Evolutionary conservation across 2,113 vertebrate species (phyloP), one percentile per base, ranked within the genome.

Genomic region (Saguinus midas): DNA sequence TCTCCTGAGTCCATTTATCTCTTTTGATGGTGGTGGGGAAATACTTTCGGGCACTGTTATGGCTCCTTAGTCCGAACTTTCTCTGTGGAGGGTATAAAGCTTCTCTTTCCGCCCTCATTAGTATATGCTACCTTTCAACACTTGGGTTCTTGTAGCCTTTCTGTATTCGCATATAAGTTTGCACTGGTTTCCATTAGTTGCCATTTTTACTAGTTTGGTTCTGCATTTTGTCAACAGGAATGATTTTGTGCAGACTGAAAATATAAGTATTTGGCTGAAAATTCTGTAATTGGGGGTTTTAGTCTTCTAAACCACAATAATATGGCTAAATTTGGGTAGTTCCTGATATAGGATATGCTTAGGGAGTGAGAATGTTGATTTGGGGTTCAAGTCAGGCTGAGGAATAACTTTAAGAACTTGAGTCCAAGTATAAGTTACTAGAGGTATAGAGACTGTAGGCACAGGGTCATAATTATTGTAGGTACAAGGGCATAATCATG

Each of bases 221-320:
- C 40, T 86, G n/a, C 45, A 37, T 73, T 58, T 81, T 81, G 32
- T 84, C 40, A 73, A 25, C 1, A 1, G 18, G 27, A 8, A 37
- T 82, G 37, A 73, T 93, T 97, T 87, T 92, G 32, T 86, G 29
- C 29, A 92, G 50, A 40, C 27, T 20, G 52, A 93, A 94, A 87
- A 37, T 4, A 1, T 35, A 92, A 66, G 6, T 16, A 72, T 87
- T 96, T 94, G 64, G 17, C 83, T 89, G 48, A 57, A 96, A 96
- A 92, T 45, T 70, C 23, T 48, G 21, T 79, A 21, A 61, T 95
- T 86, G 87, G 50, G 61, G 50, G 18, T 50, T 91, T 57, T n/a
- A 76, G 20, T 90, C 11, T 94, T 48, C 57, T 92, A 82, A 80
- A 55, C 48, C n/a, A 50, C 43, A 27, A 91, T 88, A 20, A 13